Evolutionary conservation across 37 sponge, comb jelly and placozoan genomes (phyloP), one percentile per base, ranked within the genome.

Genomic region (Cladorhizidae sp.): DNA sequence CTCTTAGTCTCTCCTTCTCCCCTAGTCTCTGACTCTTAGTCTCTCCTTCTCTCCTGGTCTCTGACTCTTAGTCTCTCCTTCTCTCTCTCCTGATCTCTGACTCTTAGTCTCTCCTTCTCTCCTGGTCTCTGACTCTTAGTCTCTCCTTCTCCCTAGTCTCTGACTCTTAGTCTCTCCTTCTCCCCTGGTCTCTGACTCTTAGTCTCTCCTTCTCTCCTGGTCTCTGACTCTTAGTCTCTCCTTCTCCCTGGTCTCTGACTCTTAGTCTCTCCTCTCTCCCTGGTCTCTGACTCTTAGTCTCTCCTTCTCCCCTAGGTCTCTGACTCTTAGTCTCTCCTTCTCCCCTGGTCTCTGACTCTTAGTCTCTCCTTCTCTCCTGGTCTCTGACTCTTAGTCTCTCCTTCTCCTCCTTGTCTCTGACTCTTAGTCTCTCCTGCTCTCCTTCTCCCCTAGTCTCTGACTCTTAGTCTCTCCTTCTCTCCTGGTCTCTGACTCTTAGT

Each of bases 401-500:
- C 28, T 18, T 59, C 61, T 12, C 61, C 12, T 18, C 28, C 61
- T 59, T 9, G 9, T 45, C 61, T 12, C 61, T 59, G 15, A 28
- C 61, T 59, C 61, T 17, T 18, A 17, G 15, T 12, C 61, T 59
- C 61, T 17, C 28, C 17, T 6, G 17, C 28, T 59, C 61, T 6
- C 28, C 17, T 18, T 17, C 49, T 45, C 49, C 5, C 49, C 9
- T 9, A 45, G 8, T 45, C 49, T 12, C 49, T 45, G 14, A 23
- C 61, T 59, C 61, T 45, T 69, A 43, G 54, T 43, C 81, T 57
- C 72, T 56, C 81, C 70, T 61, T 40, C 83, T 83, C 74, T 61
- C 75, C 31, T 65, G 64, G 50, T 74, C 64, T 73, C 75, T 83
- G 51, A 62, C 75, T 64, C 76, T 75, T 69, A 75, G 58, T 76